phyloP scores from a whole-genome alignment of 1,140 invertebrate genomes.

The Acromyrmex echinatior region DNA sequence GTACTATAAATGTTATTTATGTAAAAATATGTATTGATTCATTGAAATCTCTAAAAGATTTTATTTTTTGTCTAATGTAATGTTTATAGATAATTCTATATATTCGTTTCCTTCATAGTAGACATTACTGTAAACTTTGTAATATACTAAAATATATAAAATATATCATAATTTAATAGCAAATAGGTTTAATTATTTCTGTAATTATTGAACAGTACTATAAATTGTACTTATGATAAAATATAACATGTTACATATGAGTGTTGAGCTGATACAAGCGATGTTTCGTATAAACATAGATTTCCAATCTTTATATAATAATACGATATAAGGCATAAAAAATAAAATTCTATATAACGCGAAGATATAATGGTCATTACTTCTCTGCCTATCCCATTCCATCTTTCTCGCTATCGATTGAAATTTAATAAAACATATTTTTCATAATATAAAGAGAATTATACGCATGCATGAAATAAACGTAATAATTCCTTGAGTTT shows the following conservation, averaged over 20 bases:
- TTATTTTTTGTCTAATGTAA: neutral
- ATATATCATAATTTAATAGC: neutral
- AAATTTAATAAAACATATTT: neutral
- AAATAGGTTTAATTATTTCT: neutral
- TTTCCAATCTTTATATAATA: neutral
- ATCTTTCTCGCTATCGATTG: neutral
- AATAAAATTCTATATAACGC: conserved; percentile 11
- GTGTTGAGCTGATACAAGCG: neutral
- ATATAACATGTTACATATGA: neutral
- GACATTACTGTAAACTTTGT: neutral
- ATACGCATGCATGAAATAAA: neutral
- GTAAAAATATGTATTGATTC: neutral
- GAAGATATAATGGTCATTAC: neutral
- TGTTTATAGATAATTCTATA: neutral
- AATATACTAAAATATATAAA: neutral
- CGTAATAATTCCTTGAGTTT: conserved; percentile 6
- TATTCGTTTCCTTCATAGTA: neutral
- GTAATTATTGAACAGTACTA: neutral
- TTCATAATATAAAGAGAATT: neutral
- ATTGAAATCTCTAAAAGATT: neutral
- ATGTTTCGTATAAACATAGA: neutral
- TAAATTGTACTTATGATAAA: conserved; percentile 15
- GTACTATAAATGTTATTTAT: neutral
- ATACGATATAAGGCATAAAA: neutral
- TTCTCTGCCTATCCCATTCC: neutral